phyloP scores from a whole-genome alignment of 2,113 vertebrate species.

The Pipa parva region DNA sequence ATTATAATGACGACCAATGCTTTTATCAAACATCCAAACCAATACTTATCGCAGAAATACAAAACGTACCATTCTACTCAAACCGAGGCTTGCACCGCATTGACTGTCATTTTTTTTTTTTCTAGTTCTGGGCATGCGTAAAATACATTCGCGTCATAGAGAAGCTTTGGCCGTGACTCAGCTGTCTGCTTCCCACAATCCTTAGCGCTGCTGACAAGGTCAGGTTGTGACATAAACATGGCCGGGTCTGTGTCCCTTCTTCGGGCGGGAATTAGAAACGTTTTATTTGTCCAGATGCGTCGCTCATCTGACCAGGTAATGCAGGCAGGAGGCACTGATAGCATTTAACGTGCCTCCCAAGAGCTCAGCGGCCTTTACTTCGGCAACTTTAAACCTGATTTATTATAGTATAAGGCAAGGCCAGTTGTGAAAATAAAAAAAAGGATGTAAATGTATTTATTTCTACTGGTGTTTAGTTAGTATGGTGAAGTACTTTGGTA shows the following conservation, averaged over 20 bases:
- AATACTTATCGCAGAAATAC: too few relatives aligned
- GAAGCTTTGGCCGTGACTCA: background rate
- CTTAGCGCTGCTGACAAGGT: slow-evolving; percentile 19
- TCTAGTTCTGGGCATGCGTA: slow-evolving; percentile 15
- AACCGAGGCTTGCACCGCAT: background rate
- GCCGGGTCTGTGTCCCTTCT: slow-evolving; percentile 6
- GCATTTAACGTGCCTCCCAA: too few relatives aligned
- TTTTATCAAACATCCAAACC: too few relatives aligned
- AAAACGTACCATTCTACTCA: too few relatives aligned
- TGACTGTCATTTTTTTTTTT: too few relatives aligned
- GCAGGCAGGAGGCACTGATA: background rate
- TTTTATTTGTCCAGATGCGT: slow-evolving; percentile 27
- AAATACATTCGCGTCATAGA: background rate
- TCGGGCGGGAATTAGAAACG: slow-evolving; percentile 9
- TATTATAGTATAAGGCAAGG: too few relatives aligned
- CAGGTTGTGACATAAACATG: slow-evolving; percentile 25
- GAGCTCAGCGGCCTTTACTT: too few relatives aligned
- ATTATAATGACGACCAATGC: too few relatives aligned
- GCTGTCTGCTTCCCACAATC: slow-evolving; percentile 11
- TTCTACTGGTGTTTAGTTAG: too few relatives aligned
- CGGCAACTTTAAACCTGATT: too few relatives aligned
- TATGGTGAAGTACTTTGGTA: background rate
- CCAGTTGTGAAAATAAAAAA: too few relatives aligned
- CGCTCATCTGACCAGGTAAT: slow-evolving; percentile 31
- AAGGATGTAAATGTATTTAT: too few relatives aligned